These are phyloP conservation scores for Cotesia typhae DNA, from an alignment of 1,140 invertebrate species.

Conservation along the genomic window DNA sequence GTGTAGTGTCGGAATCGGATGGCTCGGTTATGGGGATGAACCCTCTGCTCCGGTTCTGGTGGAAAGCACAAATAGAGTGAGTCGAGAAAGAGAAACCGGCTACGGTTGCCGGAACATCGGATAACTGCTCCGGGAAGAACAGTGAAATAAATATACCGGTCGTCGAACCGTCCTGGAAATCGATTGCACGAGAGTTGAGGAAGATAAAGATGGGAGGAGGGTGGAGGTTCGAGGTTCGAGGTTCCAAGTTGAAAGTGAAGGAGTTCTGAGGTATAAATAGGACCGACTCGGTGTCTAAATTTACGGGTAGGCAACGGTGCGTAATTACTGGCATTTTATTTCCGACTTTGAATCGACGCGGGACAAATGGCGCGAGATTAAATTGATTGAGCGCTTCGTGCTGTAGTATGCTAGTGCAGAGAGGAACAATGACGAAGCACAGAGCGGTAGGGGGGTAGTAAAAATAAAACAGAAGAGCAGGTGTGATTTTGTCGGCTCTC, in stretches of 20 bases:
- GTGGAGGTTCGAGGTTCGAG: too few species aligned
- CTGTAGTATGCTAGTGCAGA: too few species aligned
- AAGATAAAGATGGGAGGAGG: neutral
- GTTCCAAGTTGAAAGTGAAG: too few species aligned
- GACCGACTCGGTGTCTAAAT: neutral
- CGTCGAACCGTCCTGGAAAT: constrained; percentile 35
- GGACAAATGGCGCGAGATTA: constrained; percentile 6
- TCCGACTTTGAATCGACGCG: neutral
- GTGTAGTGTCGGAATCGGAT: too few species aligned
- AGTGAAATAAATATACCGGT: constrained; percentile 35
- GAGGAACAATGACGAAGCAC: too few species aligned
- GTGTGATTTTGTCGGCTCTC: too few species aligned
- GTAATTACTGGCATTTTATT: constrained; percentile 23
- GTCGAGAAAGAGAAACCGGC: neutral
- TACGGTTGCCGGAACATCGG: constrained; percentile 19
- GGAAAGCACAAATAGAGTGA: neutral
- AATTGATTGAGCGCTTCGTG: too few species aligned
- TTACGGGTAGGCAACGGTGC: constrained; percentile 8
- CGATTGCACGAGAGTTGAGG: constrained; percentile 20
- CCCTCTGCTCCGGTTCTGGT: neutral
- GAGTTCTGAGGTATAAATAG: too few species aligned
- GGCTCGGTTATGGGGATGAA: neutral
- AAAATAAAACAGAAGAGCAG: neutral
- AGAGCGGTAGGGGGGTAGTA: neutral
- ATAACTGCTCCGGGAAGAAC: constrained; percentile 22